Evolutionary conservation across 2,113 vertebrate species (phyloP).

Genomic region (Melanocharis versteri): DNA sequence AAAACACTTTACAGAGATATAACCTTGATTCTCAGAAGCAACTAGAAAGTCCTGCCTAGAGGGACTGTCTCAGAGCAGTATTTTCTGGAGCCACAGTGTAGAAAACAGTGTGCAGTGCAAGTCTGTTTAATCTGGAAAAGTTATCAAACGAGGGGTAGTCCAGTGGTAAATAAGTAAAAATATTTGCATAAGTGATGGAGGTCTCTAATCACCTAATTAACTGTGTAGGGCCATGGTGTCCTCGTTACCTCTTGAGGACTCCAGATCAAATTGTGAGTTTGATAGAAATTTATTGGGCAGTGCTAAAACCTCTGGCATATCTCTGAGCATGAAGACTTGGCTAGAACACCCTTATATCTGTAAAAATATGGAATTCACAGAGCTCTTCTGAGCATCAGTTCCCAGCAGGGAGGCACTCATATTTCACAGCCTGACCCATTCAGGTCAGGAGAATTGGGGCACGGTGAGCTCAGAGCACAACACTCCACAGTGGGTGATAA

Average conservation of each 20-base stretch:
- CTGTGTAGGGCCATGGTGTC: neutral
- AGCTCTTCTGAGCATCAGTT: neutral
- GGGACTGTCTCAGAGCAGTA: neutral
- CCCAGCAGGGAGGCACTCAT: neutral
- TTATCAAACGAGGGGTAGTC: neutral
- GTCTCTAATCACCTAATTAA: neutral
- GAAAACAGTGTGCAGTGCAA: neutral
- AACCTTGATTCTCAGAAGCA: neutral
- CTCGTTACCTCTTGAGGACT: neutral
- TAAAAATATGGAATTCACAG: neutral
- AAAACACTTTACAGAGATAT: neutral
- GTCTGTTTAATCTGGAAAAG: neutral
- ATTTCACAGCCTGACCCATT: neutral
- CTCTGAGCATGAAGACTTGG: neutral
- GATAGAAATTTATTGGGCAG: neutral
- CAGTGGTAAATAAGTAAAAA: neutral
- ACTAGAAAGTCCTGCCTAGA: neutral
- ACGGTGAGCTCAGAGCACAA: rapidly evolving
- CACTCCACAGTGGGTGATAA: rapidly evolving
- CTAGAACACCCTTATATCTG: neutral
- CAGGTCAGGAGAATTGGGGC: neutral
- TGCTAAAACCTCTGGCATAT: neutral
- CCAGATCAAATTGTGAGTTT: neutral
- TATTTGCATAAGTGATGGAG: neutral
- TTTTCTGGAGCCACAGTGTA: neutral